Conservation (phyloP, 2,888 invertebrate genomes). For the Osedax frankpressi region DNA sequence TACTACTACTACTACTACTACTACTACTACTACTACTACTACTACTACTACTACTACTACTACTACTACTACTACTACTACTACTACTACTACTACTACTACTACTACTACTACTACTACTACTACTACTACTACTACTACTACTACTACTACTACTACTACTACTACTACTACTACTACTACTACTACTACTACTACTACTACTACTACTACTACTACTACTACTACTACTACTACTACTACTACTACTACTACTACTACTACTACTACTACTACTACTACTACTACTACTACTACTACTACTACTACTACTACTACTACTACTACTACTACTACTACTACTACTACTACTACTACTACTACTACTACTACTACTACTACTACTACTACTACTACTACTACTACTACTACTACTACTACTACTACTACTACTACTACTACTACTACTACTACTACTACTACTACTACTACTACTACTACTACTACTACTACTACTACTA, state of each 20-base stretch:
- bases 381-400: too few species aligned
- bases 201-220: neutral
- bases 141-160: neutral
- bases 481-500: neutral
- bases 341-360: too few species aligned
- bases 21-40: conserved; percentile 7
- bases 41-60: neutral
- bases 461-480: too few species aligned
- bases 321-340: neutral
- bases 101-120: neutral
- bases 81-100: neutral
- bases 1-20: neutral
- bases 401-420: too few species aligned
- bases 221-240: neutral
- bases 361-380: too few species aligned
- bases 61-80: neutral
- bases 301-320: neutral
- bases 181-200: neutral
- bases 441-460: too few species aligned
- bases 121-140: neutral
- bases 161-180: neutral
- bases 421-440: too few species aligned
- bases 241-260: neutral
- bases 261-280: neutral
- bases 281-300: neutral